Evolutionary conservation across 2,888 invertebrate genomes (phyloP).

Genomic region (Chrysodeixis includens): DNA sequence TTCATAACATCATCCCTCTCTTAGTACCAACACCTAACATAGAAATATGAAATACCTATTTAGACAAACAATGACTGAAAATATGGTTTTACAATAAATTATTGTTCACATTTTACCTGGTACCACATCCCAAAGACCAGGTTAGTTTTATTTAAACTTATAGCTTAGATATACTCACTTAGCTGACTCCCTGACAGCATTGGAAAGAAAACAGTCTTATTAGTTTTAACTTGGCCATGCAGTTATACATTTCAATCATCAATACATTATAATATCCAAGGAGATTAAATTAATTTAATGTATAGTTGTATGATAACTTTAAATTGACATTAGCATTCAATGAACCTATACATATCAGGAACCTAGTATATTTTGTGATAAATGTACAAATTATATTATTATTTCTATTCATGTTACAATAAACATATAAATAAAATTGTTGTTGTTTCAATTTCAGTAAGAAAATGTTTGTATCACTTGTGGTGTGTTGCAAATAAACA

Average conservation of each 20-base stretch:
- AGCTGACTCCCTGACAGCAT: constrained; percentile 89
- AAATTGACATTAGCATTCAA: background rate
- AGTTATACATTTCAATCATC: background rate
- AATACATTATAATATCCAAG: background rate
- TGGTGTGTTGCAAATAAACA: background rate
- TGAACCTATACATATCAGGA: background rate
- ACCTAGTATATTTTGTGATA: background rate
- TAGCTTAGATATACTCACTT: constrained; percentile 83
- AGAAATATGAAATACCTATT: constrained; percentile 13
- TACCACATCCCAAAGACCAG: constrained; percentile 52
- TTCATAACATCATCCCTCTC: constrained; percentile 32
- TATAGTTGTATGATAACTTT: constrained; percentile 7
- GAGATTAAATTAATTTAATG: background rate
- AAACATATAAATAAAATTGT: background rate
- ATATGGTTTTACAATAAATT: no score
- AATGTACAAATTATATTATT: background rate
- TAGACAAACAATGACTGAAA: constrained; percentile 24
- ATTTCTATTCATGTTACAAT: background rate
- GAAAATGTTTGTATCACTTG: background rate
- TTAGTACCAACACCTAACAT: constrained; percentile 40
- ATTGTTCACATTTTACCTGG: constrained; percentile 39
- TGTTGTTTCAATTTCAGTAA: background rate
- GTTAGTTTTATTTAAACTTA: constrained; percentile 47
- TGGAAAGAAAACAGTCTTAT: constrained; percentile 79
- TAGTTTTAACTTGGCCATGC: constrained; percentile 55